phyloP scores from a whole-genome alignment of 2,797 vertebrate species.

The Echeneis naucrates region DNA sequence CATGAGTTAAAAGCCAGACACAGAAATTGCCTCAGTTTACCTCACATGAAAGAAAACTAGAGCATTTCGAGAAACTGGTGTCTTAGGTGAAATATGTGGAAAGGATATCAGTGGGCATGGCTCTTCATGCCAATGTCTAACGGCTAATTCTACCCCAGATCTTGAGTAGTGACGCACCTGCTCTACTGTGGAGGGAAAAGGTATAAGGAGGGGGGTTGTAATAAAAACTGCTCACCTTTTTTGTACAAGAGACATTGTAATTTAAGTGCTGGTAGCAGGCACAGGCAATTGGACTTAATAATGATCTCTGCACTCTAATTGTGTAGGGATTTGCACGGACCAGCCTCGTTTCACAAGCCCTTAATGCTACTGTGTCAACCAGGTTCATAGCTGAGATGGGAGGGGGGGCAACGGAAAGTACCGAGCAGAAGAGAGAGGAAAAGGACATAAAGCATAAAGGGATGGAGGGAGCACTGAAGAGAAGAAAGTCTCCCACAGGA shows the following conservation, averaged over 20 bases:
- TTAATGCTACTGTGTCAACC: slow-evolving; percentile 64
- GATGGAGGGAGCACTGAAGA: slow-evolving; percentile 19
- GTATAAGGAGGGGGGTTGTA: too few relatives aligned
- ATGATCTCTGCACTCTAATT: slow-evolving; percentile 77
- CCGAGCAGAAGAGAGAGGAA: slow-evolving; percentile 5
- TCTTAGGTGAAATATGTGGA: slow-evolving; percentile 54
- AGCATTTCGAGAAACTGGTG: slow-evolving; percentile 55
- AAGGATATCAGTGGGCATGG: slow-evolving; percentile 43
- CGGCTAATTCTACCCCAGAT: slow-evolving; percentile 60
- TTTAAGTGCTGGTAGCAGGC: slow-evolving; percentile 72
- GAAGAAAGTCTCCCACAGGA: slow-evolving; percentile 38
- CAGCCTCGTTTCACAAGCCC: slow-evolving; percentile 58
- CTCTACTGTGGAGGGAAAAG: slow-evolving; percentile 23
- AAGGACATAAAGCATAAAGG: slow-evolving; percentile 25
- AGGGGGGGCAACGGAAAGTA: slow-evolving; percentile 36
- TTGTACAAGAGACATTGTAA: slow-evolving; percentile 72
- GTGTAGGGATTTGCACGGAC: slow-evolving; percentile 69
- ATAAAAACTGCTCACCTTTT: slow-evolving; percentile 63
- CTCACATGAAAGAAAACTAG: slow-evolving; percentile 73
- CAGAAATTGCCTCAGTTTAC: slow-evolving; percentile 60
- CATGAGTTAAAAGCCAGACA: slow-evolving; percentile 68
- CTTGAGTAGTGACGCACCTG: slow-evolving; percentile 41
- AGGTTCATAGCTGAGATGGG: slow-evolving; percentile 28
- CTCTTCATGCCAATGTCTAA: slow-evolving; percentile 56
- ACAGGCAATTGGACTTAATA: slow-evolving; percentile 72